phyloP scores from a whole-genome alignment of 2,113 vertebrate species.

The Baryphthengus martii region DNA sequence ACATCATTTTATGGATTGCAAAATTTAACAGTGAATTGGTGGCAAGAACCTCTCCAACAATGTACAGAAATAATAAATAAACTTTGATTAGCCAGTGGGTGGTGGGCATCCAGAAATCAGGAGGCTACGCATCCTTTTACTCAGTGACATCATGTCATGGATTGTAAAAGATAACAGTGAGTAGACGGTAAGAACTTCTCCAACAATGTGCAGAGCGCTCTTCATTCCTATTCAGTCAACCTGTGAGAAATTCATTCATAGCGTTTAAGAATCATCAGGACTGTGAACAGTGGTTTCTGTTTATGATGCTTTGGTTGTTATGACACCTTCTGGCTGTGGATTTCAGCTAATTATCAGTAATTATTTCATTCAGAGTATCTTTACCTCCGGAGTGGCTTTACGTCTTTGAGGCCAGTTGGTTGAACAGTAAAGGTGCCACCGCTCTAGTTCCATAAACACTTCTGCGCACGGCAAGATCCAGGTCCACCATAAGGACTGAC shows the following conservation, averaged over 20 bases:
- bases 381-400: neutral
- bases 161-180: neutral
- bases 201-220: neutral
- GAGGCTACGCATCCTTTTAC: neutral
- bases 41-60: neutral
- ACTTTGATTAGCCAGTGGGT: neutral
- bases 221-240: neutral
- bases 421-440: neutral
- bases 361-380: neutral
- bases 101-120: neutral
- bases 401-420: neutral
- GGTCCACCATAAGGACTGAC: neutral
- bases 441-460: neutral
- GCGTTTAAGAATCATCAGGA: neutral
- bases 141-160: neutral
- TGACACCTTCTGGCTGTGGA: conserved; percentile 55
- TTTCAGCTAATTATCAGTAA: conserved; percentile 46
- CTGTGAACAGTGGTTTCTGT: neutral
- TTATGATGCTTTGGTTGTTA: conserved; percentile 42
- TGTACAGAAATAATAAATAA: neutral
- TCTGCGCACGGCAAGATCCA: accelerated
- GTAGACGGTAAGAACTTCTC: neutral
- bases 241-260: neutral
- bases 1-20: neutral
- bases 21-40: neutral